Percentiles rank a stretch among this genome's conserved stretches.
Conservation (phyloP, 2,113 vertebrate genomes). For the Climacteris rufus region DNA sequence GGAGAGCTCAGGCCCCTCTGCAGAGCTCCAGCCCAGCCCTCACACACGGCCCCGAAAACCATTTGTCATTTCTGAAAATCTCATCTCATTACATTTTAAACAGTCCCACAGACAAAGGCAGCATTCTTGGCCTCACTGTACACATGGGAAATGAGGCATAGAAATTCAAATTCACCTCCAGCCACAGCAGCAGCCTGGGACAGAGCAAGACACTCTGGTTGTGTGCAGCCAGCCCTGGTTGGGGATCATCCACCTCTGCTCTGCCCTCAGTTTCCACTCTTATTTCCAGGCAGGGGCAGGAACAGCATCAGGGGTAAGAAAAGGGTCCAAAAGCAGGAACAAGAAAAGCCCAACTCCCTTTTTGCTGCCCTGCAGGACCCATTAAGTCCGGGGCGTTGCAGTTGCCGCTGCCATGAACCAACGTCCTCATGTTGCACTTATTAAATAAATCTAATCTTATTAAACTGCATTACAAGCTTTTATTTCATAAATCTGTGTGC, state of each 20-base stretch:
- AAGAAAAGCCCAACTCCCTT: not conserved
- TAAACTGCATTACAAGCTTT: slow-evolving; percentile 44
- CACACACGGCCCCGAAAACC: not conserved
- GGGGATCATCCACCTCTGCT: not conserved
- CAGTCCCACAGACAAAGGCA: slow-evolving; percentile 37
- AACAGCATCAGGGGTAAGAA: not conserved
- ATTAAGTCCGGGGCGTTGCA: not conserved
- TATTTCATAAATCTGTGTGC: slow-evolving; percentile 9
- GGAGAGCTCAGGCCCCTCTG: not conserved
- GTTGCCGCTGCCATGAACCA: not conserved
- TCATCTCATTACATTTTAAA: slow-evolving; percentile 34
- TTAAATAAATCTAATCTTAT: slow-evolving; percentile 55
- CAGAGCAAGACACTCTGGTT: not conserved
- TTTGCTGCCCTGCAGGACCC: not conserved
- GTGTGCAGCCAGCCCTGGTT: not conserved
- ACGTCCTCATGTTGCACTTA: not conserved
- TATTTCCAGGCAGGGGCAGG: not conserved
- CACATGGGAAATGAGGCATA: slow-evolving; percentile 25
- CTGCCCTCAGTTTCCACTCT: not conserved
- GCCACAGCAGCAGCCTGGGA: not conserved
- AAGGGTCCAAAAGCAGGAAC: accelerated
- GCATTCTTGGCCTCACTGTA: not conserved
- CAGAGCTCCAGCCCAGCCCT: not conserved
- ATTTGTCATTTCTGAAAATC: slow-evolving; percentile 18
- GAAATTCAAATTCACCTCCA: slow-evolving; percentile 39